phyloP scores from a whole-genome alignment of 2,113 vertebrate species.

The Gobius niger region DNA sequence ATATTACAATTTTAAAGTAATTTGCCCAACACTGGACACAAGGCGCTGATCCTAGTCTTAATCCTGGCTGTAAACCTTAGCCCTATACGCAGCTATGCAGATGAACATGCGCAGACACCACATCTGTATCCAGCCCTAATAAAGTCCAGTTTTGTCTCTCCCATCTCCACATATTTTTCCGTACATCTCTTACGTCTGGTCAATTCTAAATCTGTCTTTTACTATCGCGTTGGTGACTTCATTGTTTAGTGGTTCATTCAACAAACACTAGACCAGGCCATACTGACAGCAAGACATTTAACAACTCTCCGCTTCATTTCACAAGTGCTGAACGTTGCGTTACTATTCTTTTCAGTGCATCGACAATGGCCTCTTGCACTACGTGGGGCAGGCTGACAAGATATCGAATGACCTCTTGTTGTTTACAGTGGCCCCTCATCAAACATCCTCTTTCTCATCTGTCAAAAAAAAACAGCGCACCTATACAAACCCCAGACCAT shows the following conservation, averaged over 20 bases:
- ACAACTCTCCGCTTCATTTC: not conserved
- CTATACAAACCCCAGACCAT: not conserved
- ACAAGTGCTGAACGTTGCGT: not conserved
- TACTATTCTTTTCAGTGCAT: not conserved
- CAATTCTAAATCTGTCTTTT: too few species aligned
- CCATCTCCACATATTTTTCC: too few species aligned
- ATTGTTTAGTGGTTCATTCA: not conserved
- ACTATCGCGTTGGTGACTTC: not conserved
- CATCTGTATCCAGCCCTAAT: too few species aligned
- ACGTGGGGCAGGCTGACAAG: constrained; percentile 1
- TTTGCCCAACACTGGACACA: too few species aligned
- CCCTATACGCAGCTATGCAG: too few species aligned
- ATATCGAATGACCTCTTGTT: constrained; percentile 17
- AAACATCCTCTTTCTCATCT: constrained; percentile 19
- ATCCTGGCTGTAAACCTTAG: too few species aligned
- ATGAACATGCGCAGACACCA: too few species aligned
- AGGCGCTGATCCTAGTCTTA: too few species aligned
- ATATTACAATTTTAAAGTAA: too few species aligned
- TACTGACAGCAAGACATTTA: not conserved
- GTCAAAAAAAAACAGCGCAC: constrained; percentile 14
- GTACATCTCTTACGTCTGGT: too few species aligned
- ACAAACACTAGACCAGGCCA: not conserved
- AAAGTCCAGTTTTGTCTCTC: too few species aligned
- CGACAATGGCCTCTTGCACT: not conserved
- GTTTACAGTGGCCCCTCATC: constrained; percentile 15